Evolutionary conservation across 2,113 vertebrate genomes (phyloP), one percentile per base, ranked within the genome.

Genomic region (Herpetotheres cachinnans): DNA sequence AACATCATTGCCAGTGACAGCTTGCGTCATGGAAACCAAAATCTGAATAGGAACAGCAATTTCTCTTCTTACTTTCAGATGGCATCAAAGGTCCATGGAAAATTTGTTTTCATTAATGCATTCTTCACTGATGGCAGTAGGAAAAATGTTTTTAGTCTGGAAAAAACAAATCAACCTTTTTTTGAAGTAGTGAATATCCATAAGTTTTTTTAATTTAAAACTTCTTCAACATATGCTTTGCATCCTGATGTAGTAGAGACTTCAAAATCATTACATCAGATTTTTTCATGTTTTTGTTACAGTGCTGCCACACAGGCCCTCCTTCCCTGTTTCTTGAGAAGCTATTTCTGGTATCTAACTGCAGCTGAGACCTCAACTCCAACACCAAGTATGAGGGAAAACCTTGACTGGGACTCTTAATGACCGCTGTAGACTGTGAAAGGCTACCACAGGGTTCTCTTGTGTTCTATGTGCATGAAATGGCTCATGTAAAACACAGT

Each of bases 201-300:
- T 67, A 95, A 46, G 21, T 55, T 93, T 93, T 67, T 61, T 86
- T 40, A 89, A 96, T 96, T 95, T 80, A 93, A 85, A 97, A 78
- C 36, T 95, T 95, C 73, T 91, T 90, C 72, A 79, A 56, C 95
- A 97, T 96, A 74, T 97, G 96, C 76, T 97, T 97, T 97, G 50
- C 73, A 95, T 97, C 97, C 92, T 90, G 54, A 93, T 76, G 36
- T 63, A 82, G 44, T 76, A 86, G 78, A 96, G 49, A 32, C 44
- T 86, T 71, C 52, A 91, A 90, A 97, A 92, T 93, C n/a, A 71
- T 94, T 93, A 74, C 83, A 84, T 96, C 20, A 29, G 44, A 54
- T 38, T 47, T 89, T 83, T 81, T 72, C 40, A 36, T 56, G 13
- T 25, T 73, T 94, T 90, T 46, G 5, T 91, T 88, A 27, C 30